Percentiles rank a stretch among this genome's conserved stretches.
These are phyloP conservation scores for Galemys pyrenaicus DNA, from an alignment of 2,113 vertebrate genomes.

Conservation along the genomic window DNA sequence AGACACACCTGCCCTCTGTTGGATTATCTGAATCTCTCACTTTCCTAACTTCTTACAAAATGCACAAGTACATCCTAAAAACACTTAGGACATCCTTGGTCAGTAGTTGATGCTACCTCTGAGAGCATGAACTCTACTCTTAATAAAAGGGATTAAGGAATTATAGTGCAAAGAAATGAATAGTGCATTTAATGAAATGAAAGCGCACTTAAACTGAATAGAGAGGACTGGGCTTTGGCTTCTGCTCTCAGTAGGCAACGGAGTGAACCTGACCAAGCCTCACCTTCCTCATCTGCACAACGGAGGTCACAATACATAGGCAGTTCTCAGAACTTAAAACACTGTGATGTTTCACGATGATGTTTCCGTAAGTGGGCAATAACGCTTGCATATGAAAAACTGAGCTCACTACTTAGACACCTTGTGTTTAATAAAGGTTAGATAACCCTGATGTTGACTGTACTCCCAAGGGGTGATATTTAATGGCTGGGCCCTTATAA, in stretches of 20 bases:
- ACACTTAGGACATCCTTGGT: not conserved
- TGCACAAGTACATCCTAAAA: not conserved
- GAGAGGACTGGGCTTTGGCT: not conserved
- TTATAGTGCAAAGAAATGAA: not conserved
- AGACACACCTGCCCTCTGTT: constrained; percentile 61
- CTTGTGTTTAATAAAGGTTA: not conserved
- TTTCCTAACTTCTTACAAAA: not conserved
- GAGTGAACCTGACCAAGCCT: not conserved
- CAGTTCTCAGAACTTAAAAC: not conserved
- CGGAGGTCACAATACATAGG: not conserved
- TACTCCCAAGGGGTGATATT: not conserved
- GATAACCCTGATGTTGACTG: not conserved
- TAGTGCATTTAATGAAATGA: accelerated
- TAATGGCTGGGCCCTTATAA: not conserved
- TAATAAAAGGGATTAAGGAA: not conserved
- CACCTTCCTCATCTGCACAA: not conserved
- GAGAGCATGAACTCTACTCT: not conserved
- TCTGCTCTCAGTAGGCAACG: not conserved
- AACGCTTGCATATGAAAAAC: constrained; percentile 83
- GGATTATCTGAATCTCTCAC: constrained; percentile 49
- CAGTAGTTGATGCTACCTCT: not conserved
- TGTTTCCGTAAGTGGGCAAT: constrained; percentile 89
- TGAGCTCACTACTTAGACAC: not conserved
- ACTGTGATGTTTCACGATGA: not conserved
- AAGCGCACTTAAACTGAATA: no score